Evolutionary conservation across 2,797 vertebrate species (phyloP).

Genomic region (Pseudochirops cupreus): DNA sequence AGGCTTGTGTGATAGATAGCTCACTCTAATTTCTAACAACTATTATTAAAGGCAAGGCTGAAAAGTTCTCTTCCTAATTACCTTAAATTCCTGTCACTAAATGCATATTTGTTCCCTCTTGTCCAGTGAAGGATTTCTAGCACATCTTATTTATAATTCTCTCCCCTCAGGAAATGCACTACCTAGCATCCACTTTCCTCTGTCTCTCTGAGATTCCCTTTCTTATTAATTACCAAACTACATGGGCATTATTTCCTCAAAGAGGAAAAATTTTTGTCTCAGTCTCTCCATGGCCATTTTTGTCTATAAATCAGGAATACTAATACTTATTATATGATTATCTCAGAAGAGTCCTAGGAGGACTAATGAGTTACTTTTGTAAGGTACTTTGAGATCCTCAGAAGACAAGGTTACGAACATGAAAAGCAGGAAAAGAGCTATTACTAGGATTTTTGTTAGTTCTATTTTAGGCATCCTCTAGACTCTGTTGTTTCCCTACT

Average conservation of each 20-base stretch:
- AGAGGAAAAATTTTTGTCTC: background rate
- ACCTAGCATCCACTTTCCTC: background rate
- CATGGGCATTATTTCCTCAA: slow-evolving; percentile 23
- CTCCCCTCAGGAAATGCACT: background rate
- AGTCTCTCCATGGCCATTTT: background rate
- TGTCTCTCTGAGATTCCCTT: background rate
- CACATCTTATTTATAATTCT: background rate
- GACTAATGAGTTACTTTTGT: background rate
- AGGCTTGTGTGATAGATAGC: background rate
- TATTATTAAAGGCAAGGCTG: background rate
- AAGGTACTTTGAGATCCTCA: background rate
- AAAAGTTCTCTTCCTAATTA: background rate
- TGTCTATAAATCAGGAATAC: slow-evolving; percentile 6
- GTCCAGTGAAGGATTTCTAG: background rate
- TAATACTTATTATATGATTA: background rate
- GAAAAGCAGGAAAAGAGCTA: slow-evolving; percentile 27
- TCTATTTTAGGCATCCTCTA: slow-evolving; percentile 44
- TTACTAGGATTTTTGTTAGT: background rate
- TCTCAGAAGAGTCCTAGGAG: slow-evolving; percentile 15
- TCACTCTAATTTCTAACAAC: background rate
- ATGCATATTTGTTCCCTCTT: background rate
- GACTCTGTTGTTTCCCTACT: slow-evolving; percentile 9
- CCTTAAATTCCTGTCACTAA: background rate
- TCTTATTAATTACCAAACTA: slow-evolving; percentile 17
- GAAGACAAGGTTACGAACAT: slow-evolving; percentile 13